phyloP scores from a whole-genome alignment of 2,113 vertebrate genomes.

The Puffinus mauretanicus region DNA sequence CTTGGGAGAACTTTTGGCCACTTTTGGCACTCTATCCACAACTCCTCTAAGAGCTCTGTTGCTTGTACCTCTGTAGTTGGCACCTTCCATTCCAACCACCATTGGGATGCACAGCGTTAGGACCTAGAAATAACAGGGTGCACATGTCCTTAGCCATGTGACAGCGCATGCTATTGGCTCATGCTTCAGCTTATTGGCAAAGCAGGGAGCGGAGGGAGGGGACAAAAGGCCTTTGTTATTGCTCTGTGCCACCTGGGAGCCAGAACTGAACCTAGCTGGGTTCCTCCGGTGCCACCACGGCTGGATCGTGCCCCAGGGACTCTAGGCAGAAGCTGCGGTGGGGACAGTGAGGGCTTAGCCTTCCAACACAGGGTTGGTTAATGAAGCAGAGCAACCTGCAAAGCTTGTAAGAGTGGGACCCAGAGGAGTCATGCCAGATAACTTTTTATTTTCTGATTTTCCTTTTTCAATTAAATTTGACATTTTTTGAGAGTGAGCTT shows the following conservation, averaged over 20 bases:
- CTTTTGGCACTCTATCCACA: not conserved
- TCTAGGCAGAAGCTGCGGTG: not conserved
- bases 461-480: slow-evolving; percentile 64
- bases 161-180: not conserved
- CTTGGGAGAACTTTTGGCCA: not conserved
- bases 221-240: not conserved
- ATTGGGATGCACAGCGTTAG: not conserved
- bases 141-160: not conserved
- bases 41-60: not conserved
- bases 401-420: not conserved
- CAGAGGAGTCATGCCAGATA: slow-evolving; percentile 33
- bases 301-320: not conserved
- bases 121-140: not conserved
- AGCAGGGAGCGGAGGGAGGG: not conserved
- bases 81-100: not conserved
- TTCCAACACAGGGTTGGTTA: not conserved
- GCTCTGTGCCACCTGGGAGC: not conserved
- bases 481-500: slow-evolving; percentile 46
- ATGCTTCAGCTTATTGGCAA: not conserved
- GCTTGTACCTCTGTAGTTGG: not conserved
- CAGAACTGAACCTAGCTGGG: not conserved
- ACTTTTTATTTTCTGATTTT: slow-evolving; percentile 58
- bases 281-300: not conserved
- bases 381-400: slow-evolving; percentile 30
- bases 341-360: not conserved